These are phyloP conservation scores for Zapornia atra DNA, from an alignment of 2,113 vertebrate species.

Conservation along the genomic window DNA sequence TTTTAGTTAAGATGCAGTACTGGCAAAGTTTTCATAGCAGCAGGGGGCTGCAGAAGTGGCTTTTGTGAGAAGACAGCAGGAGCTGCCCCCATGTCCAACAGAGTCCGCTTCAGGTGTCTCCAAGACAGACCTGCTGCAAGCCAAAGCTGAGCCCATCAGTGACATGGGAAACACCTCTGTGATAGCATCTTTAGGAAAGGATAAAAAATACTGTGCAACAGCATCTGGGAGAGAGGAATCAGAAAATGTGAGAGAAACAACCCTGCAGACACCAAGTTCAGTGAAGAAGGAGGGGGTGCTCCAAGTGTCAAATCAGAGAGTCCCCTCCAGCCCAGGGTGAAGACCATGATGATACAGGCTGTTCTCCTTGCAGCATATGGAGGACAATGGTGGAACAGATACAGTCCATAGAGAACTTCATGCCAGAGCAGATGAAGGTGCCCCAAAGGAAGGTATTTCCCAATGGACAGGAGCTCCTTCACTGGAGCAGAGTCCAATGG, in stretches of 20 bases:
- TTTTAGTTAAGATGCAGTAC: neutral
- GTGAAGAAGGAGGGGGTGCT: neutral
- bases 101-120: neutral
- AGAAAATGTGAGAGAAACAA: neutral
- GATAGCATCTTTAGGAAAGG: neutral
- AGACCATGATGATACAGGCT: neutral
- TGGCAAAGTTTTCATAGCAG: neutral
- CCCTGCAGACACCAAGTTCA: neutral
- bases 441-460: neutral
- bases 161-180: neutral
- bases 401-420: neutral
- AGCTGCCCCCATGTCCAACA: neutral
- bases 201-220: neutral
- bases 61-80: neutral
- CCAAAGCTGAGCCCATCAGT: neutral
- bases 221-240: neutral
- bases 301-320: neutral
- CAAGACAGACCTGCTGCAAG: neutral
- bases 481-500: neutral
- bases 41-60: neutral
- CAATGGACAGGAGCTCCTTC: too few relatives aligned
- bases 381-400: neutral
- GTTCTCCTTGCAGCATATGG: neutral
- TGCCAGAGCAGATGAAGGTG: fast-evolving
- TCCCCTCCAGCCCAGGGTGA: neutral